Conservation (phyloP, 2,888 invertebrate genomes). For the Ophion ventricosus region DNA sequence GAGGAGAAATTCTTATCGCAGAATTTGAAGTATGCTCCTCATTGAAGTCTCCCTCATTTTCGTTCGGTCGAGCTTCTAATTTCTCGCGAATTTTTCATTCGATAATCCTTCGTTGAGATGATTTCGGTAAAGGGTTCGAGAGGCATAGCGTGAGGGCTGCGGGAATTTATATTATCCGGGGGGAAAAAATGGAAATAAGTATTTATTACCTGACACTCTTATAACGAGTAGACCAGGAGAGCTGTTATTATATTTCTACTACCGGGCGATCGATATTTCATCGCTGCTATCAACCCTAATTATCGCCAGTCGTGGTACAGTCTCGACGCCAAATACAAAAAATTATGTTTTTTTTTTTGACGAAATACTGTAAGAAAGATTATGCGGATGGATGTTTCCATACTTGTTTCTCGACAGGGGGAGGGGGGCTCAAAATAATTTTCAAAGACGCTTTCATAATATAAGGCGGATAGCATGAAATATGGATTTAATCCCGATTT, state of each 20-base stretch:
- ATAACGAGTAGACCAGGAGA: conserved; percentile 33
- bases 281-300: neutral
- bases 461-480: no score
- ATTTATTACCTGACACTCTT: conserved; percentile 32
- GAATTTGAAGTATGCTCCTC: neutral
- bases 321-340: neutral
- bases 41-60: neutral
- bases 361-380: neutral
- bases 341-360: neutral
- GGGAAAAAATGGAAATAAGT: conserved; percentile 18
- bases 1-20: neutral
- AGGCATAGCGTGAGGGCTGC: neutral
- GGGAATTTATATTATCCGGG: conserved; percentile 9
- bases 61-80: conserved; percentile 4
- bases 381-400: neutral
- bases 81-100: conserved; percentile 11
- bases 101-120: conserved; percentile 25
- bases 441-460: neutral
- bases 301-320: neutral
- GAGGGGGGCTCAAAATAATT: neutral
- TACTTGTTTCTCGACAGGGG: neutral
- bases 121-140: conserved; percentile 17
- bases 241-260: conserved; percentile 32
- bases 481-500: no score
- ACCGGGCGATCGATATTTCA: conserved; percentile 37